Evolutionary conservation across 2,113 vertebrate genomes (phyloP), one percentile per base, ranked within the genome.

Genomic region (Amphilophus citrinellus): DNA sequence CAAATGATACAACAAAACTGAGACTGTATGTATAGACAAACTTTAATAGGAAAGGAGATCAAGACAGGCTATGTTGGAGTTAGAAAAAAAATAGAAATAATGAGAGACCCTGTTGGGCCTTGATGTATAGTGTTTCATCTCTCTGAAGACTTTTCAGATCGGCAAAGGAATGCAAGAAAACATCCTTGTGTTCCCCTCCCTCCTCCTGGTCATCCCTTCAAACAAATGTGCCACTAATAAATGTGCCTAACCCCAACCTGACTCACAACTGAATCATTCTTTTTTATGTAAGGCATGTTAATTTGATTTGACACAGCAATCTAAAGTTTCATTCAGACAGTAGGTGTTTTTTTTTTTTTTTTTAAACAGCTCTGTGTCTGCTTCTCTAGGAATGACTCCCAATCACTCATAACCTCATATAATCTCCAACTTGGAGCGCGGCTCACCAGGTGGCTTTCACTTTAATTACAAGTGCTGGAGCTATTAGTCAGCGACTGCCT

Each of bases 151-250:
- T 56, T 84, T 62, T 76, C 66, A 81, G 20, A 82, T 82, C 77
- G 53, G 82, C 32, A 24, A 79, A 83, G 37, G 32, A 32, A 15
- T 60, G 47, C 39, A 35, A 50, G 76, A 60, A 87, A 88, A 84
- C 73, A 79, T 76, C 86, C 10, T 24, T 39, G 2, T 53, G 30
- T 50, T 84, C 35, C 27, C 76, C 68, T 65, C 17, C 66, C 44
- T 79, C 24, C 44, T 83, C 17, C 65, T 63, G n/a, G 39, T 80
- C 50, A 66, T 76, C 5, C 6, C 86, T 86, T 92, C 82, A 89
- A 79, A 90, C 77, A 91, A 79, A 89, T 78, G 59, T 87, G 59
- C 75, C 83, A 61, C 53, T 84, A 84, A 91, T 87, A 81, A 89
- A 82, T 88, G 85, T 58, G 62, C 30, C 61, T 27, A 53, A 66